Evolutionary conservation across 1,140 invertebrate genomes (phyloP).

Genomic region (Maniola jurtina): DNA sequence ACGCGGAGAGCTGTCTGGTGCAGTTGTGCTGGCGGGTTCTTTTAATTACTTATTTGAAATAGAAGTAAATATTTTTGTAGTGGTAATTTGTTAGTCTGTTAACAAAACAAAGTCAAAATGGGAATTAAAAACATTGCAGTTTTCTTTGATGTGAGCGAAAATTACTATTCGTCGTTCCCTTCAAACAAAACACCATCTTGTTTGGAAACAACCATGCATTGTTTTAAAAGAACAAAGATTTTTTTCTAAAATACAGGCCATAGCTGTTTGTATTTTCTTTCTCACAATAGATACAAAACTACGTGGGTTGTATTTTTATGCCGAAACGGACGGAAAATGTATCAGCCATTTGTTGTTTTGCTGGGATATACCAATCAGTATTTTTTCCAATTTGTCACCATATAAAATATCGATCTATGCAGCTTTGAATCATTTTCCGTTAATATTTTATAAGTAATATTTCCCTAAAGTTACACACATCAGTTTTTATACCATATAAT

Average conservation of each 20-base stretch:
- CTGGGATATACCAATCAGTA: conserved; percentile 9
- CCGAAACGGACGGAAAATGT: conserved; percentile 1
- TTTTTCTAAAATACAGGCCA: conserved; percentile 12
- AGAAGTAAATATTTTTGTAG: no score
- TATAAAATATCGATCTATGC: no score
- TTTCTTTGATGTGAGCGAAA: neutral
- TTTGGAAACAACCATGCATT: neutral
- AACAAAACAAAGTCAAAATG: no score
- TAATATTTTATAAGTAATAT: no score
- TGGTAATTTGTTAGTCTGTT: no score
- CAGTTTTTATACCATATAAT: no score
- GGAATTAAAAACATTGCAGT: neutral
- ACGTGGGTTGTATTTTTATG: conserved; percentile 1
- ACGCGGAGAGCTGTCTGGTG: no score
- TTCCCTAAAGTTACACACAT: no score
- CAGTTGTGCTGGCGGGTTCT: no score
- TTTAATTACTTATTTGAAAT: no score
- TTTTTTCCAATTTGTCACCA: no score
- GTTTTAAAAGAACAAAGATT: conserved; percentile 6
- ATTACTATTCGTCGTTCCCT: neutral
- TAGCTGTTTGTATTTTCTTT: neutral
- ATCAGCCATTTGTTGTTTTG: conserved; percentile 8
- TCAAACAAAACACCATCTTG: neutral
- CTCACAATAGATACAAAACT: conserved; percentile 12
- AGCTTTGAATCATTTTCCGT: no score